phyloP scores from a whole-genome alignment of 2,113 vertebrate species.

The Octodon degus region DNA sequence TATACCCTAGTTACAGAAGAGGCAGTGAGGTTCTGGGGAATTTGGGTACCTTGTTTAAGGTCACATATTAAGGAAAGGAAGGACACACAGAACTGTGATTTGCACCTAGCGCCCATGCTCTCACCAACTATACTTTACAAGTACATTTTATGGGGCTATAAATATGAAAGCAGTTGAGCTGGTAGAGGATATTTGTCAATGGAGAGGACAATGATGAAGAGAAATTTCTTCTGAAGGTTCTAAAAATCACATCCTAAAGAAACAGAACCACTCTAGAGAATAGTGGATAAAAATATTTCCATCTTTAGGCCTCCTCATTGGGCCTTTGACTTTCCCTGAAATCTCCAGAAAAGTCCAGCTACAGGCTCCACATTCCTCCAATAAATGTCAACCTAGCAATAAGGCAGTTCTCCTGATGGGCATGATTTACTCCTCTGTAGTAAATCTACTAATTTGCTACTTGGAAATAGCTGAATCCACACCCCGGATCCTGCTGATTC shows the following conservation, averaged over 20 bases:
- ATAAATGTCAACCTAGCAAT: no score
- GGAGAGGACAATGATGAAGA: neutral
- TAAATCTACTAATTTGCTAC: no score
- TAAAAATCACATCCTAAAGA: neutral
- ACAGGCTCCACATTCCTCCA: no score
- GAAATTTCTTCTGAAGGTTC: conserved; percentile 12
- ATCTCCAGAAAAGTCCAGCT: neutral
- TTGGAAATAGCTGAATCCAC: no score
- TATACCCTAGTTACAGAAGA: neutral
- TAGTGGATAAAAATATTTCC: conserved; percentile 25
- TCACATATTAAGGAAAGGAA: neutral
- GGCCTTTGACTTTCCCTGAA: neutral
- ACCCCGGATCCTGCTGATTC: no score
- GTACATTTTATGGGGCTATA: neutral
- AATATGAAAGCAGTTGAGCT: neutral
- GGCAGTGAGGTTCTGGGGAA: neutral
- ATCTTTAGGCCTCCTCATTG: neutral
- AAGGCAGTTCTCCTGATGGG: no score
- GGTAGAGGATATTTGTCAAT: neutral
- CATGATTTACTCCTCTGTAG: no score
- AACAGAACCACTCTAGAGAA: neutral
- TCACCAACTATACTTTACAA: neutral
- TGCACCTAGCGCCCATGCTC: neutral
- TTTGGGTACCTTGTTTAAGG: neutral
- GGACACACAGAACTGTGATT: neutral